A percentile compares a stretch with the other conserved stretches of the same genome.
These are phyloP conservation scores for Thecocarcelia acutangulata DNA, from an alignment of 2,888 invertebrate genomes.

Conservation along the genomic window DNA sequence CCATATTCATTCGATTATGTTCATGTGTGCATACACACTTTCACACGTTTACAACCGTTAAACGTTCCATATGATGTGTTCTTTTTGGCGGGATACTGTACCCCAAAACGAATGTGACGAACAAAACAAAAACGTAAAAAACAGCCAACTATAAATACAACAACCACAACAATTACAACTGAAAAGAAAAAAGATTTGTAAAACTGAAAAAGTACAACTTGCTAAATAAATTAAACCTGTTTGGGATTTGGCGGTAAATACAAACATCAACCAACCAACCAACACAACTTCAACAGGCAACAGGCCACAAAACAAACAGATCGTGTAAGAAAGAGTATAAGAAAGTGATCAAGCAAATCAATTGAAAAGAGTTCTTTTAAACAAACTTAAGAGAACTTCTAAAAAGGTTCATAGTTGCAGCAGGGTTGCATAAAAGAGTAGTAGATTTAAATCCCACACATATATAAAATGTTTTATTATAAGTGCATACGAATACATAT, in stretches of 20 bases:
- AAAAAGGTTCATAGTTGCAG: neutral
- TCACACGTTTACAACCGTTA: neutral
- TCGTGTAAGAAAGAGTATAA: conserved; percentile 37
- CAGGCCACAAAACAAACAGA: conserved; percentile 4
- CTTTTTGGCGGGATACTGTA: conserved; percentile 72
- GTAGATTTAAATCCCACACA: conserved; percentile 43
- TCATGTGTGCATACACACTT: neutral
- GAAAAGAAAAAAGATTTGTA: conserved; percentile 51
- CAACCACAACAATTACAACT: neutral
- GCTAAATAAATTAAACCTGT: conserved; percentile 66
- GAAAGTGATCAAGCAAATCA: conserved; percentile 26
- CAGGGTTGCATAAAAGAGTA: conserved; percentile 34
- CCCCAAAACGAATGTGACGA: conserved; percentile 64
- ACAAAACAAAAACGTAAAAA: conserved; percentile 70
- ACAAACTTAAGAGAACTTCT: conserved; percentile 24
- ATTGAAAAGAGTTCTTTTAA: neutral
- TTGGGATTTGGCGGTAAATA: conserved; percentile 68
- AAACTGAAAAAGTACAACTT: conserved; percentile 64
- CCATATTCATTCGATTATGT: neutral
- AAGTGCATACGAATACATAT: too few relatives aligned
- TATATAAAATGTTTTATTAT: too few relatives aligned
- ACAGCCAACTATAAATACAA: conserved; percentile 52
- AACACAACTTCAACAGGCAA: conserved; percentile 1
- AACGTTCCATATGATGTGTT: conserved; percentile 58
- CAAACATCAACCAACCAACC: conserved; percentile 7